Percentiles rank a stretch among this genome's conserved stretches.
phyloP scores from a whole-genome alignment of 2,797 vertebrate species.

The Pangasius larnaudii region DNA sequence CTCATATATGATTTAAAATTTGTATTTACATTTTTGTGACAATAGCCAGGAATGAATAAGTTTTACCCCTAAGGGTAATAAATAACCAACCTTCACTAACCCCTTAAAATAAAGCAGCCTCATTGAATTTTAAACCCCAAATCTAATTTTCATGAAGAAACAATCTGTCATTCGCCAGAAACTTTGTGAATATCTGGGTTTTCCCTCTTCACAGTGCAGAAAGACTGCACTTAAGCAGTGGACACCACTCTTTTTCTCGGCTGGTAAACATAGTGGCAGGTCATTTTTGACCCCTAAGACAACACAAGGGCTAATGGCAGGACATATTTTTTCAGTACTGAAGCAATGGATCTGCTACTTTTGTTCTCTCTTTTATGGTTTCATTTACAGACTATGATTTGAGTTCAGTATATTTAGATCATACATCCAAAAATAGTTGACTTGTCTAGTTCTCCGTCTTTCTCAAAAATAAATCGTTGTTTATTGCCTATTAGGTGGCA shows the following conservation, averaged over 20 bases:
- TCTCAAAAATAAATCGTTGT: background rate
- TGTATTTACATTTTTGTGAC: background rate
- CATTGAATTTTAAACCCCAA: too few relatives aligned
- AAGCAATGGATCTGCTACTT: background rate
- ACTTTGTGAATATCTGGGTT: too few relatives aligned
- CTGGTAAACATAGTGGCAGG: too few relatives aligned
- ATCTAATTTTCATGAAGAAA: too few relatives aligned
- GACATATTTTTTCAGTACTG: background rate
- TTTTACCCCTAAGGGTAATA: too few relatives aligned
- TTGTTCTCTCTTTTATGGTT: background rate
- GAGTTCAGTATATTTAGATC: background rate
- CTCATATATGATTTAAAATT: background rate
- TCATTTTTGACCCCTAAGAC: too few relatives aligned
- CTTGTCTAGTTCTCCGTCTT: background rate
- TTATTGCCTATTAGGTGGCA: background rate
- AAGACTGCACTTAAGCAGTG: too few relatives aligned
- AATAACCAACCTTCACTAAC: too few relatives aligned
- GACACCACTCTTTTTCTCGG: too few relatives aligned
- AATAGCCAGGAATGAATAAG: background rate
- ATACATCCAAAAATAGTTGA: background rate
- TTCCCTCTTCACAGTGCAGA: too few relatives aligned
- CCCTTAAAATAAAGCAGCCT: too few relatives aligned
- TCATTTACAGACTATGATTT: background rate
- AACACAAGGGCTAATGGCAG: background rate
- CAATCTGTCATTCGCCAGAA: too few relatives aligned